A percentile compares a stretch with the other conserved stretches of the same genome.
These are phyloP conservation scores for Hephaestus fuliginosus DNA, from an alignment of 2,797 vertebrate species.

Conservation along the genomic window DNA sequence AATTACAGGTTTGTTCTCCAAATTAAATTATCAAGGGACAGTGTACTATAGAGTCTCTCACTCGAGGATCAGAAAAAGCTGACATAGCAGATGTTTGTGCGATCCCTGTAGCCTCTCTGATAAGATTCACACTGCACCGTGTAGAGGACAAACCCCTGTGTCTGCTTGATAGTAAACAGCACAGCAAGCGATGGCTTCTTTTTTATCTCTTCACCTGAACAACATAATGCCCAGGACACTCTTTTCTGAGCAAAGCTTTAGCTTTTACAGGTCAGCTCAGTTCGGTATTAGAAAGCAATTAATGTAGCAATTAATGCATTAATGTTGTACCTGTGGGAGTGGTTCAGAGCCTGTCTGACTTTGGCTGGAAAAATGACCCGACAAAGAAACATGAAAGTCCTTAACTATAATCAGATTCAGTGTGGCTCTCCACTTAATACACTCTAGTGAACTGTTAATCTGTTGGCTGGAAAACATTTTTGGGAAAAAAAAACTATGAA, in stretches of 20 bases:
- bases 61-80: conserved; percentile 57
- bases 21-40: conserved; percentile 49
- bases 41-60: conserved; percentile 14
- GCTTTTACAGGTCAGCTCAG: conserved; percentile 36
- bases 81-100: conserved; percentile 54
- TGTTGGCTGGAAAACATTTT: conserved; percentile 51
- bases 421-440: conserved; percentile 36
- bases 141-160: conserved; percentile 45
- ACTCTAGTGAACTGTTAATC: conserved; percentile 59
- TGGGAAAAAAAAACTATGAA: conserved; percentile 49
- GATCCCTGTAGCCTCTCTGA: conserved; percentile 56
- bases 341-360: conserved; percentile 54
- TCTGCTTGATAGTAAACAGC: conserved; percentile 51
- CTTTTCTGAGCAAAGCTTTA: conserved; percentile 21
- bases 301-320: conserved; percentile 65
- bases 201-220: conserved; percentile 31
- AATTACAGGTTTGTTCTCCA: conserved; percentile 71
- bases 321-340: conserved; percentile 52
- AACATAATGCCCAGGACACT: conserved; percentile 28
- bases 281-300: conserved; percentile 60
- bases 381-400: conserved; percentile 48
- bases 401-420: conserved; percentile 44
- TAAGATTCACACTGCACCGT: conserved; percentile 54
- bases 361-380: conserved; percentile 53
- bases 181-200: conserved; percentile 16